Evolutionary conservation across 2,797 vertebrate genomes (phyloP), one percentile per base, ranked within the genome.

Genomic region (Euthynnus affinis): DNA sequence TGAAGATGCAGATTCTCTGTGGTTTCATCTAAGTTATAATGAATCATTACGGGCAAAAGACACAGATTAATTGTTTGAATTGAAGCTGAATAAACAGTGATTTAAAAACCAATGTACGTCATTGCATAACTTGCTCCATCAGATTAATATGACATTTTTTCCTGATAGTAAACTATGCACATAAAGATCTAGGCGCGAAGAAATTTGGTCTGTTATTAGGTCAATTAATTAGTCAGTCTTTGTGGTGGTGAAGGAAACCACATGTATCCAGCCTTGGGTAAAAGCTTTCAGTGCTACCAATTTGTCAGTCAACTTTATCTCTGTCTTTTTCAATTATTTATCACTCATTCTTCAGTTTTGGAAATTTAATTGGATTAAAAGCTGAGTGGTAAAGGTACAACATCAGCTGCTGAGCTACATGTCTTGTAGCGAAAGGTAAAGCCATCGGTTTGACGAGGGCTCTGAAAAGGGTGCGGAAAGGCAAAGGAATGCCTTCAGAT

Each of bases 401-500:
- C 87, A 81, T 81, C 87, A 91, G 87, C 93, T 93, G 87, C 92
- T 69, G 92, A 92, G 66, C 63, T 93, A 91, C 85, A 95, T 94
- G 94, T 93, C 94, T 95, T 95, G 88, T 89, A 90, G 90, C 62
- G 5, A 92, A 94, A 79, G 42, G 79, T 69, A 85, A 66, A 76
- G 53, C 71, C 8, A 87, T 88, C 58, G 88, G 92, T 96, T 95
- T 96, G 95, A 96, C 94, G 93, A 94, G 88, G 78, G 83, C 92
- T 91, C 84, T 93, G 92, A 94, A 94, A 95, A 95, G 94, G 93
- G 87, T 95, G 91, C 72, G 81, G 90, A 94, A 93, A 91, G 87
- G 94, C 92, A 92, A 80, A 95, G 94, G 93, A 94, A 96, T 96
- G 96, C 94, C 93, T 96, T 97, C 95, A 95, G 94, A 97, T 96